phyloP scores from a whole-genome alignment of 37 sponge, comb jelly and placozoan species.

The Dysidea cf. avara region DNA sequence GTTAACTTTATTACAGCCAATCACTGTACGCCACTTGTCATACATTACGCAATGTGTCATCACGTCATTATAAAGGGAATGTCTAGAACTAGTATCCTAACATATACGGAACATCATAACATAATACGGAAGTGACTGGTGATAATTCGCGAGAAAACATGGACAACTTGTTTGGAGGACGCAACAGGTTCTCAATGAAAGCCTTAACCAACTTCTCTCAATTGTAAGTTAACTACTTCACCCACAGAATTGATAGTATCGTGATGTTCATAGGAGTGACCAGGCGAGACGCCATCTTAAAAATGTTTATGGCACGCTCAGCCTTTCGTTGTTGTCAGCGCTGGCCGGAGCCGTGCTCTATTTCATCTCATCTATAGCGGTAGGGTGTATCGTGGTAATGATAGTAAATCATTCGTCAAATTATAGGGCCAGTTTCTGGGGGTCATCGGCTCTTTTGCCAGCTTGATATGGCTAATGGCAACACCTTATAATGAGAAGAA shows the following conservation, averaged over 20 bases:
- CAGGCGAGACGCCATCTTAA: conserved; percentile 60
- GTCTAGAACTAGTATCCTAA: no score
- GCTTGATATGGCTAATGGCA: conserved; percentile 21
- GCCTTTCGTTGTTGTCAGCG: conserved; percentile 63
- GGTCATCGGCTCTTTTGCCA: conserved; percentile 40
- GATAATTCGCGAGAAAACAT: conserved; percentile 12
- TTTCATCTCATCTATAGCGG: conserved; percentile 39
- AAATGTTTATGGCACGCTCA: conserved; percentile 78
- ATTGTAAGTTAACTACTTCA: conserved; percentile 34
- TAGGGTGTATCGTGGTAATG: no score
- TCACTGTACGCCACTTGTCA: no score
- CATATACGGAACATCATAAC: no score
- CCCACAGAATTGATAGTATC: background rate
- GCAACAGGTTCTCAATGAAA: conserved; percentile 45
- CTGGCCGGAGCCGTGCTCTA: conserved; percentile 63
- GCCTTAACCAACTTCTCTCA: conserved; percentile 63
- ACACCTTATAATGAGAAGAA: conserved; percentile 53
- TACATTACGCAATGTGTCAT: no score
- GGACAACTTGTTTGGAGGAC: conserved; percentile 48
- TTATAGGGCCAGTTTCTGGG: conserved; percentile 35
- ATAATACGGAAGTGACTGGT: no score
- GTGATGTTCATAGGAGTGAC: conserved; percentile 46
- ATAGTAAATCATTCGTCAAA: background rate
- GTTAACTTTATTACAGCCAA: no score
- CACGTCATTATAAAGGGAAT: no score